Percentiles rank a stretch among this genome's conserved stretches.
phyloP scores from a whole-genome alignment of 2,888 invertebrate species.

The Leucozona laternaria region DNA sequence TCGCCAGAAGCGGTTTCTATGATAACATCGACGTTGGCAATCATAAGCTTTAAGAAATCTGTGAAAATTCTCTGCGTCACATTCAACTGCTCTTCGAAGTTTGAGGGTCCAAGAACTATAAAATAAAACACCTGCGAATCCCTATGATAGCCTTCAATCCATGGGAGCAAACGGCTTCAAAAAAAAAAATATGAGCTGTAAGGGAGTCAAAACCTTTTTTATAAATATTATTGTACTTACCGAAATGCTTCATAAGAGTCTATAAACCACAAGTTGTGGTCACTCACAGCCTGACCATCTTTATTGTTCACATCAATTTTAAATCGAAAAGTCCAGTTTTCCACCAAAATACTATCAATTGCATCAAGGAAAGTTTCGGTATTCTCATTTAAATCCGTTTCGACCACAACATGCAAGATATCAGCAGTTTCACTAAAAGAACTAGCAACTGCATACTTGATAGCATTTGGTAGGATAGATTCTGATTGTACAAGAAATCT shows the following conservation, averaged over 20 bases:
- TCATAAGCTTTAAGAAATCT: neutral
- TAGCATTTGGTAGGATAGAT: no score
- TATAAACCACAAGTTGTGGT: conserved; percentile 6
- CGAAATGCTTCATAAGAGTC: conserved; percentile 20
- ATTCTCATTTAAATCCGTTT: conserved; percentile 9
- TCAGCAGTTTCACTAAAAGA: no score
- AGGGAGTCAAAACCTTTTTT: no score
- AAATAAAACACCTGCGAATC: neutral
- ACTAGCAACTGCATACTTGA: no score
- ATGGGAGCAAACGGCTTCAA: neutral
- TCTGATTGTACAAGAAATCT: no score
- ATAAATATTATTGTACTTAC: conserved; percentile 1
- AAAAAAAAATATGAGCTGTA: neutral
- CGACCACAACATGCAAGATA: no score
- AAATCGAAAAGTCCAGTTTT: neutral
- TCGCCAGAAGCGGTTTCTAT: neutral
- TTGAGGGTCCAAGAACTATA: neutral
- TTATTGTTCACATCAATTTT: conserved; percentile 24
- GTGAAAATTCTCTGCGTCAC: neutral
- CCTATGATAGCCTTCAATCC: neutral
- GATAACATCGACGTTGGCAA: neutral
- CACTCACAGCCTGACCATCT: neutral
- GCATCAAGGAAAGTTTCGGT: neutral
- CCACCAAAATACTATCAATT: neutral
- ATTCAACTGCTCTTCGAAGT: neutral